These are phyloP conservation scores for Gallirallus australis DNA, from an alignment of 2,797 vertebrate genomes.

Conservation along the genomic window DNA sequence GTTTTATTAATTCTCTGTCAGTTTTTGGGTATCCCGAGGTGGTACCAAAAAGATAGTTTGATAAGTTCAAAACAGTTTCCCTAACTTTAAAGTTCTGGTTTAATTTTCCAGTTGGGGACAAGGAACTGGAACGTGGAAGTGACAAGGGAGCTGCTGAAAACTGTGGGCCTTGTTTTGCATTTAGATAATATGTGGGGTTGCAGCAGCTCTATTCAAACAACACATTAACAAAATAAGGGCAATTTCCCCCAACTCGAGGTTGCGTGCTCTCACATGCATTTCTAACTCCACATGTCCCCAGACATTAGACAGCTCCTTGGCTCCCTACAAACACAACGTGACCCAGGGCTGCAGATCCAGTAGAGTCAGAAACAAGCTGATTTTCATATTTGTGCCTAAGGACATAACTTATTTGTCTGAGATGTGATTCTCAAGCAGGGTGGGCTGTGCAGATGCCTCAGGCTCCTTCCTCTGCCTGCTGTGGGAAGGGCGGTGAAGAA, in stretches of 20 bases:
- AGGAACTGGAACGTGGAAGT: background rate
- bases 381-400: conserved; percentile 52
- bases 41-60: rapidly evolving
- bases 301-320: background rate
- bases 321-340: background rate
- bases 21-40: background rate
- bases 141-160: background rate
- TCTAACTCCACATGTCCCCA: background rate
- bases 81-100: background rate
- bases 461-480: background rate
- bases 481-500: background rate
- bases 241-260: background rate
- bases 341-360: background rate
- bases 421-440: conserved; percentile 42
- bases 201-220: background rate
- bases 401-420: conserved; percentile 42
- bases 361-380: conserved; percentile 17
- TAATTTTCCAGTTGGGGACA: background rate
- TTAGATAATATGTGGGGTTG: background rate
- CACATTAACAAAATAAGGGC: background rate
- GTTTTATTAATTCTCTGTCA: background rate
- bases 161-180: background rate
- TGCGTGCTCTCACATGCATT: background rate
- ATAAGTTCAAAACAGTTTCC: background rate
- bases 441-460: background rate